A percentile compares a stretch with the other conserved stretches of the same genome.
Conservation (phyloP, 2,113 vertebrate species). For the Nycticebus coucang region DNA sequence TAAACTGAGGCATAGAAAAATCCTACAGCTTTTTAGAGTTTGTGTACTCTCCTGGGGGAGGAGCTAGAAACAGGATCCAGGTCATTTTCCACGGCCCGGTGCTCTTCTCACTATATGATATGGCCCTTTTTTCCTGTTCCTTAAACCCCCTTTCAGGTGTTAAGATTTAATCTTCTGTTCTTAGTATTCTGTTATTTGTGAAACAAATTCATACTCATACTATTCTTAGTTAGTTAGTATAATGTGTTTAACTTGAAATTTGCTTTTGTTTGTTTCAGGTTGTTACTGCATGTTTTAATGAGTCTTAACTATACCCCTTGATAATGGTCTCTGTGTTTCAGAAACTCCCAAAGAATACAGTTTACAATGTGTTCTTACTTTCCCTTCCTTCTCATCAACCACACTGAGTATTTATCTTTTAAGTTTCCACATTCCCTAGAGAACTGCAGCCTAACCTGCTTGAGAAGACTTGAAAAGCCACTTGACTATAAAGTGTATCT, state of each 20-base stretch:
- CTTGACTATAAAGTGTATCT: constrained; percentile 21
- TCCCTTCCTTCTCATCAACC: constrained; percentile 37
- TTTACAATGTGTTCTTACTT: constrained; percentile 35
- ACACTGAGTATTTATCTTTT: not conserved
- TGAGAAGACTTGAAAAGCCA: constrained; percentile 54
- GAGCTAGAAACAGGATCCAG: not conserved
- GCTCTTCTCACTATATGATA: not conserved
- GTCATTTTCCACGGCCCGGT: not conserved
- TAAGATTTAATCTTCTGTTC: constrained; percentile 36
- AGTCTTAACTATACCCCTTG: not conserved
- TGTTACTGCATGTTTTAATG: constrained; percentile 24
- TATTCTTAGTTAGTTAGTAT: constrained; percentile 43
- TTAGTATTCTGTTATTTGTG: constrained; percentile 28
- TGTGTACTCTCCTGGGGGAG: not conserved
- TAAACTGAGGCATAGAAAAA: constrained; percentile 33
- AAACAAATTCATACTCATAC: constrained; percentile 7
- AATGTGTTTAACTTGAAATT: constrained; percentile 38
- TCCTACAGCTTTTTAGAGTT: not conserved
- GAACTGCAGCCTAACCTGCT: not conserved
- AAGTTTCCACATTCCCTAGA: constrained; percentile 20
- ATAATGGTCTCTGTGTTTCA: constrained; percentile 41
- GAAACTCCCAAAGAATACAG: constrained; percentile 3
- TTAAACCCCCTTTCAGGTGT: constrained; percentile 23
- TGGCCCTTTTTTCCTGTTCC: not conserved
- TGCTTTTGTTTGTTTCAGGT: not conserved